Conservation (phyloP, 1,140 invertebrate species). For the Panulirus ornatus region DNA sequence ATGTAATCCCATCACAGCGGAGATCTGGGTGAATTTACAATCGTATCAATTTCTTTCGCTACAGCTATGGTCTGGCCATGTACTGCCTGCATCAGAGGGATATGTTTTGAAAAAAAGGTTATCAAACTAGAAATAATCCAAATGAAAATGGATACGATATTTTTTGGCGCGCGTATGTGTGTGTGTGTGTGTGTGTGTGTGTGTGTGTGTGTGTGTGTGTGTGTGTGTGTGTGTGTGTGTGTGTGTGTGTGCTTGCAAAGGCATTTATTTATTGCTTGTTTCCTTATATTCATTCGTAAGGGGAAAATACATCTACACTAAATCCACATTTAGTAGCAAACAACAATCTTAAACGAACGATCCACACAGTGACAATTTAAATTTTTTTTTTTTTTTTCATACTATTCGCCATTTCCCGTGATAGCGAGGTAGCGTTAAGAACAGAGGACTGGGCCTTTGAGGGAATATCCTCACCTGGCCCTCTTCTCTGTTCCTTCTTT, state of each 20-base stretch:
- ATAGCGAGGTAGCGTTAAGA: too few species aligned
- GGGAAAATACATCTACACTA: too few species aligned
- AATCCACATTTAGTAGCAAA: not conserved
- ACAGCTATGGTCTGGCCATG: not conserved
- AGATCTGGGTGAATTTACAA: not conserved
- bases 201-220: conserved; percentile 26
- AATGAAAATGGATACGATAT: not conserved
- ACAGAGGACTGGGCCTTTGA: too few species aligned
- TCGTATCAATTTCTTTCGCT: not conserved
- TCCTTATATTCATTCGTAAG: not conserved
- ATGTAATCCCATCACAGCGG: not conserved
- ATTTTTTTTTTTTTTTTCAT: too few species aligned
- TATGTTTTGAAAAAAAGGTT: not conserved
- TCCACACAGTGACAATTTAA: not conserved
- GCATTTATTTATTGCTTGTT: not conserved
- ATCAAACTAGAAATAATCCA: not conserved
- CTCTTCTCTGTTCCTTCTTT: too few species aligned
- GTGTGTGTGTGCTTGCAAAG: conserved; percentile 7
- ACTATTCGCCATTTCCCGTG: too few species aligned
- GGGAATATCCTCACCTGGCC: too few species aligned
- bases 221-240: conserved; percentile 20
- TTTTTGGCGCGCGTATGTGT: not conserved
- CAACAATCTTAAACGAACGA: not conserved
- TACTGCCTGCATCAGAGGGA: not conserved
- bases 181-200: not conserved